Evolutionary conservation across 2,797 vertebrate species (phyloP).

Genomic region (Helostoma temminkii): DNA sequence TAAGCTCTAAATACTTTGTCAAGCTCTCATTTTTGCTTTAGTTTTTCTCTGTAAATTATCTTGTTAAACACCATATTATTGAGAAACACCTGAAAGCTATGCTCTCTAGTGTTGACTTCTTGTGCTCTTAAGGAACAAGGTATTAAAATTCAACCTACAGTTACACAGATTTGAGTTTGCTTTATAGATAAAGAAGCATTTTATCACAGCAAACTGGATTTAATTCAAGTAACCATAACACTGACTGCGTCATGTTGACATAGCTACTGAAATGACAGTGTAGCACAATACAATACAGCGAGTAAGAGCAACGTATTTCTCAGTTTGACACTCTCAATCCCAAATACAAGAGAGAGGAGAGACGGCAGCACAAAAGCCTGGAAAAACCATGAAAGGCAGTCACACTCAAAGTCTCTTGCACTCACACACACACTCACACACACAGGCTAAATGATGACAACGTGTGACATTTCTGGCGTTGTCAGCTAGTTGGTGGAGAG

Average conservation of each 20-base stretch:
- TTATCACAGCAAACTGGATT: slow-evolving; percentile 1
- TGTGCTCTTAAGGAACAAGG: not conserved
- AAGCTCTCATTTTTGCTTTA: rapidly evolving
- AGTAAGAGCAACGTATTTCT: slow-evolving; percentile 26
- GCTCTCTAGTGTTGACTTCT: not conserved
- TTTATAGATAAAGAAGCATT: not conserved
- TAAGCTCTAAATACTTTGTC: too few relatives aligned
- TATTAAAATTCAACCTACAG: too few relatives aligned
- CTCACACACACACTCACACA: slow-evolving; percentile 27
- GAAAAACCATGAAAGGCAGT: slow-evolving; percentile 63
- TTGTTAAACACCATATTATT: too few relatives aligned
- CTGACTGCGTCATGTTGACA: slow-evolving; percentile 32
- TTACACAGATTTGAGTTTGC: not conserved
- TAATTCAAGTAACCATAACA: slow-evolving; percentile 11
- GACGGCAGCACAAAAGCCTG: slow-evolving; percentile 59
- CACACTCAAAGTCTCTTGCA: not conserved
- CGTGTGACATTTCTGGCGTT: slow-evolving; percentile 70
- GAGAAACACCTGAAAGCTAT: not conserved
- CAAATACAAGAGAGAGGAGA: slow-evolving; percentile 52
- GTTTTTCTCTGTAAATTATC: not conserved
- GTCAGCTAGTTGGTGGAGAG: slow-evolving; percentile 72
- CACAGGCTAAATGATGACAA: slow-evolving; percentile 74
- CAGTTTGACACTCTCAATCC: slow-evolving; percentile 52
- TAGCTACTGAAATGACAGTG: slow-evolving; percentile 42
- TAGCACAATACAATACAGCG: slow-evolving; percentile 34